phyloP scores from a whole-genome alignment of 2,888 invertebrate species.

The Lissocephala sabroskyi region DNA sequence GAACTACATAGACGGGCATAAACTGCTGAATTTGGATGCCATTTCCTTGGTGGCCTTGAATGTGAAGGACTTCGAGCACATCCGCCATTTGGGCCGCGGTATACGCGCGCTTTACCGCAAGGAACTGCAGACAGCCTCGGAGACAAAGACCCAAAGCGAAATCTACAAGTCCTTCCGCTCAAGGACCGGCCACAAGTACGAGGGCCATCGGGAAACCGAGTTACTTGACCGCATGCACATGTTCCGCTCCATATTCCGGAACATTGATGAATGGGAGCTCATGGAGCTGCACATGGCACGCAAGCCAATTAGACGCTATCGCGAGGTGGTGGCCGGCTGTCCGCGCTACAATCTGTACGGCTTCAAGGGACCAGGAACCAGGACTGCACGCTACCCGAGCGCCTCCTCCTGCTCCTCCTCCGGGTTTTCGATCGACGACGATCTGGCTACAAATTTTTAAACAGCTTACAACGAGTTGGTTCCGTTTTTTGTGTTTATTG shows the following conservation, averaged over 20 bases:
- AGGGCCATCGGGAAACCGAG: slow-evolving; percentile 73
- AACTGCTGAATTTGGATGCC: slow-evolving; percentile 74
- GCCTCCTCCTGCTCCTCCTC: no score
- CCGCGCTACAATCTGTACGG: slow-evolving; percentile 44
- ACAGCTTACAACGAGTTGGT: no score
- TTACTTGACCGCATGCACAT: slow-evolving; percentile 75
- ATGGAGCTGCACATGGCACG: slow-evolving; percentile 60
- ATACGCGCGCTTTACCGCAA: slow-evolving; percentile 72
- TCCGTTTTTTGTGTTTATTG: no score
- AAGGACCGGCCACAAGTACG: slow-evolving; percentile 74
- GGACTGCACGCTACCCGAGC: no score
- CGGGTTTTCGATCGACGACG: no score
- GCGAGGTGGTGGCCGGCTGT: slow-evolving; percentile 48
- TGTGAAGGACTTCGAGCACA: slow-evolving; percentile 73
- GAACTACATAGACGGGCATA: slow-evolving; percentile 73
- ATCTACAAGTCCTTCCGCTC: slow-evolving; percentile 75
- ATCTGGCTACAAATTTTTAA: no score
- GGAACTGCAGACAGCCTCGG: slow-evolving; percentile 67
- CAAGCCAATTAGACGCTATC: slow-evolving; percentile 33
- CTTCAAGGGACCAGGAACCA: no score
- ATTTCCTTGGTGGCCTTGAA: slow-evolving; percentile 73
- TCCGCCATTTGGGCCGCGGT: slow-evolving; percentile 65
- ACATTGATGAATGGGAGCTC: slow-evolving; percentile 75
- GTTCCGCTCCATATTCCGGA: slow-evolving; percentile 70
- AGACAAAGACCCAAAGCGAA: slow-evolving; percentile 72